Conservation (phyloP, 2,888 invertebrate genomes). For the Conops quadrifasciatus region DNA sequence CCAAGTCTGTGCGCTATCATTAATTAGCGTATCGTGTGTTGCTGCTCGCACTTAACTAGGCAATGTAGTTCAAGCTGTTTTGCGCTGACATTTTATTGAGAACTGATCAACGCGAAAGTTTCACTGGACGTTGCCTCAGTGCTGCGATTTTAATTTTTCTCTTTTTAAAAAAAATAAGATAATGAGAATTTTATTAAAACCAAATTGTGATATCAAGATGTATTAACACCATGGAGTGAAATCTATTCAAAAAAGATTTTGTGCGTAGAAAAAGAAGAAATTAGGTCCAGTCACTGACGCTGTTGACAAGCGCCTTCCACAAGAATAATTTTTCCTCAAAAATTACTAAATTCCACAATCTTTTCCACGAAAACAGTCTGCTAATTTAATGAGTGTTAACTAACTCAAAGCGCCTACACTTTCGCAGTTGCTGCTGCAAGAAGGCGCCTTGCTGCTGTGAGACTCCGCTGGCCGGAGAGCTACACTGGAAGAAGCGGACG, state of each 20-base stretch:
- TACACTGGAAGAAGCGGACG: neutral
- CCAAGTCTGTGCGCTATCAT: neutral
- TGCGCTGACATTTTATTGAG: conserved; percentile 62
- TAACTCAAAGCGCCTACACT: neutral
- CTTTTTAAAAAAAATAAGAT: conserved; percentile 12
- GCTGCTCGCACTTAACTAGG: neutral
- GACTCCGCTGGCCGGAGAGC: conserved; percentile 19
- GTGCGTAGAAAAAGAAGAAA: neutral
- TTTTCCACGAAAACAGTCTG: neutral
- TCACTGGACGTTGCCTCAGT: neutral
- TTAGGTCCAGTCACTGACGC: neutral
- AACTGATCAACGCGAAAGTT: conserved; percentile 58
- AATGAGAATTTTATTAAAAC: conserved; percentile 7
- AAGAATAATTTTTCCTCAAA: neutral
- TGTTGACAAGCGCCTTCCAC: neutral
- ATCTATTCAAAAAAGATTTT: no score
- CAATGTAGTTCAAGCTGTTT: neutral
- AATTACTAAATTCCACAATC: neutral
- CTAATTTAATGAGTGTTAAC: neutral
- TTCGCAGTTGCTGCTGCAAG: neutral
- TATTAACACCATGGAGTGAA: no score
- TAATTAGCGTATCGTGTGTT: neutral
- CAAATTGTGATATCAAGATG: no score
- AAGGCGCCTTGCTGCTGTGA: neutral
- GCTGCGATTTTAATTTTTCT: conserved; percentile 6